phyloP scores from a whole-genome alignment of 2,113 vertebrate genomes.

The Diadophis punctatus region DNA sequence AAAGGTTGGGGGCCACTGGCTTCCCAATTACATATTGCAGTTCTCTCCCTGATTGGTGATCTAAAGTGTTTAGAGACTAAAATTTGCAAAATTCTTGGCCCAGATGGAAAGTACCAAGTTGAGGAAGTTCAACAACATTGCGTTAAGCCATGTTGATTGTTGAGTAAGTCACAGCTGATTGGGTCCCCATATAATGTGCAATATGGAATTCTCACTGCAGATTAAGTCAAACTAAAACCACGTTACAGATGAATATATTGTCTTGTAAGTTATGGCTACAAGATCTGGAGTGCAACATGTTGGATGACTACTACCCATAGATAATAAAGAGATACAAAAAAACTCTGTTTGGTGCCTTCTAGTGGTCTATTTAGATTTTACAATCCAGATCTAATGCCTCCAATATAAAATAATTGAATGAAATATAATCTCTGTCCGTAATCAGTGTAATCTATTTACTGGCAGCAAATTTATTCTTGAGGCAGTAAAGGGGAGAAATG shows the following conservation, averaged over 20 bases:
- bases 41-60: background rate
- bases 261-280: background rate
- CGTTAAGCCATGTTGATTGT: background rate
- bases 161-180: background rate
- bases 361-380: background rate
- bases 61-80: background rate
- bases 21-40: background rate
- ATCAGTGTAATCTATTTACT: background rate
- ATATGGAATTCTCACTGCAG: background rate
- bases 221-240: background rate
- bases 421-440: background rate
- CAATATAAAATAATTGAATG: background rate
- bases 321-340: background rate
- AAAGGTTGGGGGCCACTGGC: too few relatives aligned
- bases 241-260: background rate
- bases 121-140: background rate
- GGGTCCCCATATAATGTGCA: background rate
- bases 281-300: background rate
- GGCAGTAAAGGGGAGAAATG: background rate
- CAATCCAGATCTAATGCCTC: background rate
- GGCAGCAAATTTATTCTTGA: background rate
- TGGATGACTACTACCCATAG: background rate
- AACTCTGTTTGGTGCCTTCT: background rate
- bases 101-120: background rate
- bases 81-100: background rate